Evolutionary conservation across 2,888 invertebrate genomes (phyloP), one percentile per base, ranked within the genome.

Genomic region (Antheraea assamensis): DNA sequence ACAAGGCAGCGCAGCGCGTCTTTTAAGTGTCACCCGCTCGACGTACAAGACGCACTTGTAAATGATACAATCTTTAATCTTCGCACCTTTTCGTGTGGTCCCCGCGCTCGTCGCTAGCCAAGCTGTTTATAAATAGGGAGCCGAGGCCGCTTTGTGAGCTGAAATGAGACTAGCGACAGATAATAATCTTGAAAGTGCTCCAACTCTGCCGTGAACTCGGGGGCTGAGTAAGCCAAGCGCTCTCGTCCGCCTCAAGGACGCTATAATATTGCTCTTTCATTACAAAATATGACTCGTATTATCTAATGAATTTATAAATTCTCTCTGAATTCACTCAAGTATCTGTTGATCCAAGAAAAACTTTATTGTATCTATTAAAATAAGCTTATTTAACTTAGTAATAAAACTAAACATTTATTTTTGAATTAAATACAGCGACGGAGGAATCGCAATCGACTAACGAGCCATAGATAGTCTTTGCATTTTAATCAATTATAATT

Each of bases 31-130:
- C 78, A 83, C 78, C 82, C 79, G 81, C 84, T 85, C 88, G 88
- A 85, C 83, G 84, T 87, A 83, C 80, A 87, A 87, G 92, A 93
- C 92, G 92, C 93, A 92, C 92, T 90, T 82, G 83, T 82, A 78
- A 76, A 87, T 83, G 94, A 94, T 94, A 94, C 78, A 81, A 94
- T 94, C 94, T 94, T 92, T 91, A 94, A 94, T 94, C 92, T 91
- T 94, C 92, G 92, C 94, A 94, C 94, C 94, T 94, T 91, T 92
- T 90, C 88, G 90, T 90, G 85, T 86, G 88, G 89, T 85, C 87
- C 80, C 80, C 83, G 74, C 81, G 80, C 82, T 81, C 79, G 80
- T 72, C 80, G 83, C 85, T 81, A 85, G 88, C 87, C 88, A 82
- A 87, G 86, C 85, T 83, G 84, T 90, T 90, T 91, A 91, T 92